Evolutionary conservation across 2,888 invertebrate species (phyloP).

Genomic region (Dolichopus griseipennis): DNA sequence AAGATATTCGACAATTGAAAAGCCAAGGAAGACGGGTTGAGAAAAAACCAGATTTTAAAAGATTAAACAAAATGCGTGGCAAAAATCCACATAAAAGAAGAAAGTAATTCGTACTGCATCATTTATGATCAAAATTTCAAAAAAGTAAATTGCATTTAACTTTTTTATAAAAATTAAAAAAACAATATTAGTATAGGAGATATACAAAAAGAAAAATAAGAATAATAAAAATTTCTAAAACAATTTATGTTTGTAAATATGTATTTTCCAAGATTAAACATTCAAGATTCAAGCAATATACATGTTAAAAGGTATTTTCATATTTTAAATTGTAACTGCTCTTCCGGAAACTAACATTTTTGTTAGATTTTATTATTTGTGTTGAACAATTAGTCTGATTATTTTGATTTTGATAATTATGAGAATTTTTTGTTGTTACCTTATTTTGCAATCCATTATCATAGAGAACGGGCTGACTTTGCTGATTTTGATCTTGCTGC

Average conservation of each 20-base stretch:
- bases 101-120: too few species aligned
- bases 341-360: neutral
- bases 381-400: neutral
- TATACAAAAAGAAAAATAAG: too few species aligned
- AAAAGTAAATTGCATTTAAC: too few species aligned
- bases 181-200: too few species aligned
- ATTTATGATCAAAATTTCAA: too few species aligned
- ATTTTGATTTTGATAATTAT: neutral
- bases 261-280: too few species aligned
- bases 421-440: neutral
- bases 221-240: too few species aligned
- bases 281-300: too few species aligned
- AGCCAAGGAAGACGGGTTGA: constrained; percentile 8
- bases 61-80: constrained; percentile 6
- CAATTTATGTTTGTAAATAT: too few species aligned
- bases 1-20: constrained; percentile 13
- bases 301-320: too few species aligned
- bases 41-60: constrained; percentile 2
- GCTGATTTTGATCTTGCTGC: constrained; percentile 21
- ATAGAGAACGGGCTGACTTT: constrained; percentile 9
- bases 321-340: neutral
- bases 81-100: constrained; percentile 11
- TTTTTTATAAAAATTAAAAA: too few species aligned
- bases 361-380: neutral
- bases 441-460: neutral